A percentile compares a stretch with the other conserved stretches of the same genome.
Evolutionary conservation across 2,113 vertebrate species (phyloP).

Genomic region (Macheiramphus alcinus): DNA sequence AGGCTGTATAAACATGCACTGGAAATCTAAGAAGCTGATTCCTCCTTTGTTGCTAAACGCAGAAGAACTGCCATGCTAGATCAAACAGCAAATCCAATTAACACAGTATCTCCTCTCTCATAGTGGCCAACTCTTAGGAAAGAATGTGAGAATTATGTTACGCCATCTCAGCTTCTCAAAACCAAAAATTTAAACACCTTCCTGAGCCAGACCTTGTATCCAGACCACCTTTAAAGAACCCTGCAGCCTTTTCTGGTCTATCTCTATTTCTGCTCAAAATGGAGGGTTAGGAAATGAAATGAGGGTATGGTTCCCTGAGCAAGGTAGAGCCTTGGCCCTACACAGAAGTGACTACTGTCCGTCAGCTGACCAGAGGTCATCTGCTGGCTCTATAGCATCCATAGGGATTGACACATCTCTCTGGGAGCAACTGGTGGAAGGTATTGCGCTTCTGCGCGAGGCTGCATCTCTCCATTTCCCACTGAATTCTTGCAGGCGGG

Average conservation of each 20-base stretch:
- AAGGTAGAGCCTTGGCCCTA: not conserved
- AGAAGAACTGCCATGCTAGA: not conserved
- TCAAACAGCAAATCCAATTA: slow-evolving; percentile 44
- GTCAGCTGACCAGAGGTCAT: not conserved
- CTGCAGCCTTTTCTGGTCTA: not conserved
- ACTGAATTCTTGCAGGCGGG: not conserved
- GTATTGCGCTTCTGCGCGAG: fast-evolving
- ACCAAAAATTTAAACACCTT: not conserved
- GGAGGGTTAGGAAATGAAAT: not conserved
- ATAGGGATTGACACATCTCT: not conserved
- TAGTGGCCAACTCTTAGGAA: not conserved
- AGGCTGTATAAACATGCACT: not conserved
- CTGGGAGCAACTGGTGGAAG: not conserved
- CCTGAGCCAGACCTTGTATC: not conserved
- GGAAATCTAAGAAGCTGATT: slow-evolving; percentile 25
- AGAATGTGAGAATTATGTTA: not conserved
- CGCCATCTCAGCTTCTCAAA: not conserved
- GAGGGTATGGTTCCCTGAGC: not conserved
- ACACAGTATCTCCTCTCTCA: not conserved
- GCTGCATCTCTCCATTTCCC: not conserved
- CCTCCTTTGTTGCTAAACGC: not conserved
- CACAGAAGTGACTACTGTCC: not conserved
- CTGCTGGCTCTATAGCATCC: not conserved
- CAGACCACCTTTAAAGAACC: not conserved
- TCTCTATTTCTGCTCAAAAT: not conserved